Base-by-base conservation (phyloP, 2,113 vertebrate species). In the Fregetta grallaria region DNA sequence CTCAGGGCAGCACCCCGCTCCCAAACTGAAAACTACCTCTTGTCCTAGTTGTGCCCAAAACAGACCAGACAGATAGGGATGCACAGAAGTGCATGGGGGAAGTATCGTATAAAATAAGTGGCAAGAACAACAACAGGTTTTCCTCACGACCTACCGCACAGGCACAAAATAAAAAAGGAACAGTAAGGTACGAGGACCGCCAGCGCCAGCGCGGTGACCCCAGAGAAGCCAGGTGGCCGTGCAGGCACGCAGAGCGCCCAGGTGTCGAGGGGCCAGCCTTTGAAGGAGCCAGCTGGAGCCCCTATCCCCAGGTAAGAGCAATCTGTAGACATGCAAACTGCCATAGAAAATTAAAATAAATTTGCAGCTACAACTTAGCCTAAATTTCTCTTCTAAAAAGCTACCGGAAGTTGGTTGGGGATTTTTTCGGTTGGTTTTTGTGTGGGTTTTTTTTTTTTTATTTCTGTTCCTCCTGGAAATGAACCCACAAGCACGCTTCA, bases 161-260 rank as follows among this genome's bases (percentile, higher is more conserved):
- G n/a, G 15, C 15, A 34, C 16, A 38, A 53, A 63, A 62, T 13
- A 36, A 40, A 66, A 72, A 52, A 36, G 34, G 11, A 79, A 10
- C 11, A 22, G 22, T 26, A 18, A 76, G 29, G n/a, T 18, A 14
- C 38, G 9, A 86, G 59, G 47, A 63, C 5, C 3, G 3, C 22
- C 14, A 1, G 6, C 56, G 15, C 20, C 34, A 52, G 3, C 1
- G 7, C 58, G 0, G 0, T 2, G 3, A 56, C 26, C 32, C 18
- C 55, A 19, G 14, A 13, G 62, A 62, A 79, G 80, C 26, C 47
- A 53, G 62, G n/a, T 6, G 8, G 32, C 44, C 40, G 13, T 6
- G 23, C 47, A 50, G 52, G 29, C 26, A 45, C 1, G 5, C 17
- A 62, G 25, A 15, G 11, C 2, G 9, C 7, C 32, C 65, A 7